phyloP scores from a whole-genome alignment of 2,888 invertebrate genomes.

The Spilosoma lubricipeda region DNA sequence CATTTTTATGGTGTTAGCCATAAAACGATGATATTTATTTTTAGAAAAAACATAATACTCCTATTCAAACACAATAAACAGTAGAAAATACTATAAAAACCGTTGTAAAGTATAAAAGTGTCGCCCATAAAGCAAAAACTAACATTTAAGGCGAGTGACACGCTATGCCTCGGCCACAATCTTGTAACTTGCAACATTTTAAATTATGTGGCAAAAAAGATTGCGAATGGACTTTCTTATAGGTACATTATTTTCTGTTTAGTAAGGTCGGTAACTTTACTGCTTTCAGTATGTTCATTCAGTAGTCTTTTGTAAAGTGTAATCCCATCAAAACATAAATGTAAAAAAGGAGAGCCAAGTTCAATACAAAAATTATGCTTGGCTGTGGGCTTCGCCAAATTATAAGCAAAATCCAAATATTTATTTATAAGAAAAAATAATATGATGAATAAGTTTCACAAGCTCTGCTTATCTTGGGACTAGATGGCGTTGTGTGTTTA shows the following conservation, averaged over 20 bases:
- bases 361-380: too few species aligned
- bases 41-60: constrained; percentile 39
- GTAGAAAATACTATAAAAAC: constrained; percentile 47
- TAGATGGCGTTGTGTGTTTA: too few species aligned
- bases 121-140: constrained; percentile 43
- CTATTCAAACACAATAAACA: constrained; percentile 56
- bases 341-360: too few species aligned
- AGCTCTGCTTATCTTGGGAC: too few species aligned
- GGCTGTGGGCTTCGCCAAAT: too few species aligned
- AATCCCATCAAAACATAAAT: too few species aligned
- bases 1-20: constrained; percentile 40
- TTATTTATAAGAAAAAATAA: too few species aligned
- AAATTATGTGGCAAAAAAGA: constrained; percentile 29
- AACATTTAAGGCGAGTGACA: constrained; percentile 44
- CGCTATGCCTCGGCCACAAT: constrained; percentile 35
- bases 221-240: constrained; percentile 15
- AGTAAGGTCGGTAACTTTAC: not conserved
- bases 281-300: not conserved
- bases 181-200: constrained; percentile 37
- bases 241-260: not conserved
- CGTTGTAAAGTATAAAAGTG: constrained; percentile 48
- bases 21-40: constrained; percentile 40
- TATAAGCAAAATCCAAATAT: too few species aligned
- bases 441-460: too few species aligned
- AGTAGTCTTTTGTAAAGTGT: too few species aligned